Evolutionary conservation across 2,888 invertebrate genomes (phyloP).

Genomic region (Apamea crenata): DNA sequence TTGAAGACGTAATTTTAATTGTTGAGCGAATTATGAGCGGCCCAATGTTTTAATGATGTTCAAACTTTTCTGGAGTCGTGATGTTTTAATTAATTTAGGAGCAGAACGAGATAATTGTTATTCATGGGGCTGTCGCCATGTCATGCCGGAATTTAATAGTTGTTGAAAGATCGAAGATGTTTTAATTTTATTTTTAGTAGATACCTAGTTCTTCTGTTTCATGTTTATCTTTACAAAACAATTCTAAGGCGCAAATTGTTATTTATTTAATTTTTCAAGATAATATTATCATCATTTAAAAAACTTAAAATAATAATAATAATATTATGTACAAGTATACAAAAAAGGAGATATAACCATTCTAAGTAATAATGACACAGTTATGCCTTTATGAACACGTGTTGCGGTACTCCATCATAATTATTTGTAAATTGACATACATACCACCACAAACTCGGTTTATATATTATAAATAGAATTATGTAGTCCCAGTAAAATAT

Average conservation of each 20-base stretch:
- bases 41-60: constrained; percentile 33
- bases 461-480: background rate
- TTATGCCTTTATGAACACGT: background rate
- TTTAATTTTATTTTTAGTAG: background rate
- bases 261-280: background rate
- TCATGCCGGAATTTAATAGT: background rate
- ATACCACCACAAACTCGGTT: background rate
- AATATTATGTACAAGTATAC: background rate
- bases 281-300: background rate
- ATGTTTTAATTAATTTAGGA: constrained; percentile 37
- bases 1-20: constrained; percentile 35
- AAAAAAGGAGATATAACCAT: background rate
- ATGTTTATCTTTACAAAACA: background rate
- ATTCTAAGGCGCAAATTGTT: background rate
- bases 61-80: constrained; percentile 10
- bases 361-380: background rate
- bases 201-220: background rate
- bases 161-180: background rate
- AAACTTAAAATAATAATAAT: too few relatives aligned
- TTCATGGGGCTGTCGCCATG: constrained; percentile 7
- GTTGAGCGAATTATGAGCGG: constrained; percentile 11
- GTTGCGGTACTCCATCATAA: background rate
- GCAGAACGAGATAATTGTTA: constrained; percentile 30
- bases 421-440: background rate
- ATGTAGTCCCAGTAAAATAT: background rate